Percentiles rank a stretch among this genome's conserved stretches.
Conservation (phyloP, 2,797 vertebrate genomes). For the Lacerta bilineata region DNA sequence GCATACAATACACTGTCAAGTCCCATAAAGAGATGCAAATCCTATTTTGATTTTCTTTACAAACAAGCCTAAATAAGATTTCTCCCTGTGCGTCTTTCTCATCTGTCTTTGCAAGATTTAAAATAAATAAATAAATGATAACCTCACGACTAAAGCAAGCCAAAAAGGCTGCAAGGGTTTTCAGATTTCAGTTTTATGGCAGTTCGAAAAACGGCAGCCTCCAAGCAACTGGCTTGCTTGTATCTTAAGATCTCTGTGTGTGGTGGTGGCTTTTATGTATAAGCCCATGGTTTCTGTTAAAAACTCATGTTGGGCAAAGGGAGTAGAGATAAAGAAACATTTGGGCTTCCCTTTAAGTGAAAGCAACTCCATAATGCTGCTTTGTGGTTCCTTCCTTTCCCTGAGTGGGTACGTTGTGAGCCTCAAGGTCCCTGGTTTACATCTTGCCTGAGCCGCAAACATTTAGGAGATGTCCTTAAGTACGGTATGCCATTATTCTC, state of each 20-base stretch:
- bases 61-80: slow-evolving; percentile 33
- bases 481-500: neutral
- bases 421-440: neutral
- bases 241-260: slow-evolving; percentile 45
- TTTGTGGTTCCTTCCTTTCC: neutral
- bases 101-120: neutral
- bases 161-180: slow-evolving; percentile 50
- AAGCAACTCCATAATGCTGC: slow-evolving; percentile 2
- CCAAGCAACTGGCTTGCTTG: slow-evolving; percentile 35
- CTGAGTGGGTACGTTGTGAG: neutral
- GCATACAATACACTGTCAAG: slow-evolving; percentile 53
- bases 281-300: slow-evolving; percentile 62
- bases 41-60: slow-evolving; percentile 48
- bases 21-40: slow-evolving; percentile 67
- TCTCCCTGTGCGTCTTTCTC: neutral
- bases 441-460: neutral
- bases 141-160: slow-evolving; percentile 48
- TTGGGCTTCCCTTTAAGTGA: neutral
- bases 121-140: slow-evolving; percentile 10
- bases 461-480: neutral
- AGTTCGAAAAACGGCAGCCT: slow-evolving; percentile 18
- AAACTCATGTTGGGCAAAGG: slow-evolving; percentile 8
- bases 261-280: slow-evolving; percentile 35
- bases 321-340: slow-evolving; percentile 44
- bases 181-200: slow-evolving; percentile 53